Evolutionary conservation across 2,113 vertebrate genomes (phyloP).

Genomic region (Fulmarus glacialis): DNA sequence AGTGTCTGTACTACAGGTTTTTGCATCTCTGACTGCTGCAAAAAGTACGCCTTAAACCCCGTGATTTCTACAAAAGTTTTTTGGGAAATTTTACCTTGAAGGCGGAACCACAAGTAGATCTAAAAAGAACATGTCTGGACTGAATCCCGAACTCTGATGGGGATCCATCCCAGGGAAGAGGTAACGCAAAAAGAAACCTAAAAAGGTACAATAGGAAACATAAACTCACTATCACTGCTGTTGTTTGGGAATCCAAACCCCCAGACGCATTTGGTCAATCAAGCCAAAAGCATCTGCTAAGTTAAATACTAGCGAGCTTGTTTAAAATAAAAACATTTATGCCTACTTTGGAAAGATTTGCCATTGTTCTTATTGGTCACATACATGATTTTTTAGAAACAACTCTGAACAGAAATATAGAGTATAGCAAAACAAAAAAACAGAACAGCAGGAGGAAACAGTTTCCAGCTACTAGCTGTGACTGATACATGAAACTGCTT

Average conservation of each 20-base stretch:
- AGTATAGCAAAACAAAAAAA: not conserved
- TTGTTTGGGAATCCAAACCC: not conserved
- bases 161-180: constrained; percentile 85
- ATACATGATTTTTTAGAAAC: not conserved
- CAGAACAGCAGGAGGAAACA: not conserved
- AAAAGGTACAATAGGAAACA: not conserved
- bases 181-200: constrained; percentile 90
- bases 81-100: constrained; percentile 78
- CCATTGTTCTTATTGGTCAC: not conserved
- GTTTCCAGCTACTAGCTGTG: not conserved
- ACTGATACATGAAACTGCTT: not conserved
- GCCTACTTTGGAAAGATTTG: not conserved
- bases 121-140: constrained; percentile 88
- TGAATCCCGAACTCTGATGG: constrained; percentile 61
- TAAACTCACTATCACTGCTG: not conserved
- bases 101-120: constrained; percentile 93
- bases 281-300: not conserved
- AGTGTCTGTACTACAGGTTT: not conserved
- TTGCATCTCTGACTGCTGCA: not conserved
- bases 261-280: not conserved
- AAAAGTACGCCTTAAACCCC: not conserved
- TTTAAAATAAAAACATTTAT: not conserved
- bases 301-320: not conserved
- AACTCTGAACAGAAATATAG: not conserved
- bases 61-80: not conserved